These are phyloP conservation scores for Balaenoptera acutorostrata DNA, from an alignment of 2,113 vertebrate genomes.

Conservation along the genomic window DNA sequence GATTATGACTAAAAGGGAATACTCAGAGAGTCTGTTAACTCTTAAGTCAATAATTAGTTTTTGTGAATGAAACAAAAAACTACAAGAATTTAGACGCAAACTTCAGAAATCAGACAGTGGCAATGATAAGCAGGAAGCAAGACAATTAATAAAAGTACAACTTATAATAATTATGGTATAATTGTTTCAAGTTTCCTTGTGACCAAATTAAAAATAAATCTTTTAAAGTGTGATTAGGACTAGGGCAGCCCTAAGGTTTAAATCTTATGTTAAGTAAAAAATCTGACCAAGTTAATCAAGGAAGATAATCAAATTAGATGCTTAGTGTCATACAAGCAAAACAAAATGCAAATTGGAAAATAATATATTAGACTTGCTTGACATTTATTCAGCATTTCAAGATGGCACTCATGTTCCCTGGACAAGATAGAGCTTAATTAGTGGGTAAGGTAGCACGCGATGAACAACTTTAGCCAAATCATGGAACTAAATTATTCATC, in stretches of 20 bases:
- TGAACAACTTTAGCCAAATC: not conserved
- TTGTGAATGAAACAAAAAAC: slow-evolving; percentile 20
- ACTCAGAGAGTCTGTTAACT: not conserved
- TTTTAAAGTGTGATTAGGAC: not conserved
- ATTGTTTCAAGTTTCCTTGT: not conserved
- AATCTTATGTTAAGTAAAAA: not conserved
- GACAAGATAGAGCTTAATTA: not conserved
- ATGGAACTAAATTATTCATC: not conserved
- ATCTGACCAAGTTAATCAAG: not conserved
- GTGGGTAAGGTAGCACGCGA: not conserved
- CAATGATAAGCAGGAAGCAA: not conserved
- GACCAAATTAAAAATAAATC: not conserved
- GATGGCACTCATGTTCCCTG: not conserved
- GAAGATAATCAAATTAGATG: not conserved
- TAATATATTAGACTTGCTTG: not conserved
- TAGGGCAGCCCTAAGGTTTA: not conserved
- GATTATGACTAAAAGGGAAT: not conserved
- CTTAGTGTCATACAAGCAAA: slow-evolving; percentile 18
- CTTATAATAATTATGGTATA: not conserved
- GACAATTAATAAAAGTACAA: not conserved
- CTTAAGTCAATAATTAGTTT: not conserved
- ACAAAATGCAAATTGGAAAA: not conserved
- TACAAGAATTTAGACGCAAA: slow-evolving; percentile 24
- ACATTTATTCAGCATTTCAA: not conserved
- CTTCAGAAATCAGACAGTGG: slow-evolving; percentile 6